These are phyloP conservation scores for Bombus turneri DNA, from an alignment of 1,140 invertebrate species.

Conservation along the genomic window DNA sequence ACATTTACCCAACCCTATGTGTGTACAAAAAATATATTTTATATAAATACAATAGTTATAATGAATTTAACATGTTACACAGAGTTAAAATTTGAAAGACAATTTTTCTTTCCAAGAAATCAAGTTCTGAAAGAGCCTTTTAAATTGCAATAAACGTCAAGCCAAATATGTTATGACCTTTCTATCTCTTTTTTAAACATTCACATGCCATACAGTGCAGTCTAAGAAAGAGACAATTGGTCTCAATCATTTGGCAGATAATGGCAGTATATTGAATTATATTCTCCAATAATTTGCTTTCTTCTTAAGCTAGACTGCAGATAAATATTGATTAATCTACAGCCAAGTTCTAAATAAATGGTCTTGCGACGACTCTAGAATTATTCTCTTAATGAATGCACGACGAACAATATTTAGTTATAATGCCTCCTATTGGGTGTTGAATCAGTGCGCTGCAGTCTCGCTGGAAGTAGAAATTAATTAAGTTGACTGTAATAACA, in stretches of 20 bases:
- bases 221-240: constrained; percentile 29
- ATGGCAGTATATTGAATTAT: constrained; percentile 70
- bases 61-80: background rate
- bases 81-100: background rate
- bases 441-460: constrained; percentile 82
- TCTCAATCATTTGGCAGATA: constrained; percentile 70
- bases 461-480: constrained; percentile 81
- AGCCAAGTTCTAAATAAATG: constrained; percentile 72
- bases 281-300: constrained; percentile 49
- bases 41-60: background rate
- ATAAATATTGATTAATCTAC: constrained; percentile 20
- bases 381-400: constrained; percentile 77
- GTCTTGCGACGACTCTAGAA: constrained; percentile 76
- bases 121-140: background rate
- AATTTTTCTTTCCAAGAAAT: background rate
- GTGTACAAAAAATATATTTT: background rate
- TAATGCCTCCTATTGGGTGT: constrained; percentile 79
- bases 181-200: background rate
- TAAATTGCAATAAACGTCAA: background rate
- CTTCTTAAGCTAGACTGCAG: constrained; percentile 21
- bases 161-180: background rate
- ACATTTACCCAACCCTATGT: constrained; percentile 10
- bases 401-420: constrained; percentile 79
- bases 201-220: background rate
- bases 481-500: constrained; percentile 71